phyloP scores from a whole-genome alignment of 2,113 vertebrate genomes.

The Ictalurus furcatus region DNA sequence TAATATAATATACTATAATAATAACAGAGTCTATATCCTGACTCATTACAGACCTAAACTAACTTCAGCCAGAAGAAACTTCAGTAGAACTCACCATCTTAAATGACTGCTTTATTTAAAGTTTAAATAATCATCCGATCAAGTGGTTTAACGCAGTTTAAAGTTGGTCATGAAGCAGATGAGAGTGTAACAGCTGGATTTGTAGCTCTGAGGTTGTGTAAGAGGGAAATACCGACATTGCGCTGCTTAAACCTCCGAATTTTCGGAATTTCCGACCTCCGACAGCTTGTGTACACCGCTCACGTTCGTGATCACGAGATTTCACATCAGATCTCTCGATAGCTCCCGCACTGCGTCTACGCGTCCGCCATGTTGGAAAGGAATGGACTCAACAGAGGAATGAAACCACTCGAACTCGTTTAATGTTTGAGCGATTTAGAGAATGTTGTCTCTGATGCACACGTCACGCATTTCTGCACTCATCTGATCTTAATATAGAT shows the following conservation, averaged over 20 bases:
- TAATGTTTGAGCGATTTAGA: not conserved
- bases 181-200: not conserved
- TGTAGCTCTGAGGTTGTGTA: not conserved
- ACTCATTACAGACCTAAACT: not conserved
- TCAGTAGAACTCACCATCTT: not conserved
- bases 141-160: not conserved
- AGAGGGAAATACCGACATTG: no score
- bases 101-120: not conserved
- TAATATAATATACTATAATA: not conserved
- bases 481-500: not conserved
- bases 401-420: not conserved
- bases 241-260: not conserved
- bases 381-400: not conserved
- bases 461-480: not conserved
- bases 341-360: not conserved
- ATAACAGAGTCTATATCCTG: not conserved
- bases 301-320: not conserved
- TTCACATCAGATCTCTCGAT: not conserved
- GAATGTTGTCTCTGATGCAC: not conserved
- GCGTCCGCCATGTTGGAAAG: constrained; percentile 5
- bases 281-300: not conserved
- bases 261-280: not conserved
- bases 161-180: not conserved
- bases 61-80: not conserved
- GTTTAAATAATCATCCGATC: not conserved